Base-by-base conservation (phyloP, 2,113 vertebrate genomes). In the Tenebrosternarchus preto region DNA sequence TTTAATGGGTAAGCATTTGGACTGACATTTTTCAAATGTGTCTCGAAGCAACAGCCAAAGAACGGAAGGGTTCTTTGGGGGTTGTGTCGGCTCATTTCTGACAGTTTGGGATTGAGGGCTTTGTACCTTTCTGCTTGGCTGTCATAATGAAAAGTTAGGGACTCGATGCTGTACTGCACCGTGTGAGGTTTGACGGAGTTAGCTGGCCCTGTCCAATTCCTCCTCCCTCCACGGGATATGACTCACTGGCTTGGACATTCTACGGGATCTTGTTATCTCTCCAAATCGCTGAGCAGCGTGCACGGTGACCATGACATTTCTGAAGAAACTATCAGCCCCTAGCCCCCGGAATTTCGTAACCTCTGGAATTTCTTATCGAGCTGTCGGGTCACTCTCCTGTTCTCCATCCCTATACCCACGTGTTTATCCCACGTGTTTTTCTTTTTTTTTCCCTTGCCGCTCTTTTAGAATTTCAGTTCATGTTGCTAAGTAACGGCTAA, bases 401-500 rank as follows among this genome's bases (percentile, higher is more conserved):
- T 12, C 12, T 0, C 50, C 50, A 59, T 75, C 61, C 25, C n/a
- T 31, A 31, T 74, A 25, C 53, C 63, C 71, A 67, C 61, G 73
- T 53, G 5, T 20, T 31, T 24, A 67, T 43, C n/a, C 63, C 25
- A 24, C 0, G 19, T 31, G 25, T 31, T 64, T 56, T 60, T 56
- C 55, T 60, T 20, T 15, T 64, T 55, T 24, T 68, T 78, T 46
- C 36, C 43, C 39, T 15, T 74, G 9, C 9, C 19, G 33, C 46
- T 67, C 33, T 31, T 80, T 80, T 68, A 80, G 53, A 74, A 80
- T 56, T 68, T 63, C 31, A 80, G 68, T 59, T 68, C 61, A 80
- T 57, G 79, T 80, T 80, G 79, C 79, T 80, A 74, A 75, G 79
- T 68, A 80, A 80, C 71, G 15, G 20, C 79, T 67, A 68, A 22